A percentile compares a stretch with the other conserved stretches of the same genome.
phyloP scores from a whole-genome alignment of 2,797 vertebrate species.

The Sebastiscus tertius region DNA sequence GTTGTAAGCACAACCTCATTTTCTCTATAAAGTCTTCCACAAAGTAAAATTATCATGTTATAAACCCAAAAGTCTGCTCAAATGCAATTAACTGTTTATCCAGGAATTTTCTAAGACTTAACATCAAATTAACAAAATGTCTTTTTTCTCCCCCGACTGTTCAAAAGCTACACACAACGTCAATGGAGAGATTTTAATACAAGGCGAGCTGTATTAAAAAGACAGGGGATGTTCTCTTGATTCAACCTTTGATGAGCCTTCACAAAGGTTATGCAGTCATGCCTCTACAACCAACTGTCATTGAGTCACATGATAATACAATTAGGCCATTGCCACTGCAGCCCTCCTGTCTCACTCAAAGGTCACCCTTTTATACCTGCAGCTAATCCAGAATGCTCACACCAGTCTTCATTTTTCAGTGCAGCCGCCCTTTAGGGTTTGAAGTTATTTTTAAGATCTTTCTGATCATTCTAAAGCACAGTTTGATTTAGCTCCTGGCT shows the following conservation, averaged over 20 bases:
- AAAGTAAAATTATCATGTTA: not conserved
- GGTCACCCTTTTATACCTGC: constrained; percentile 33
- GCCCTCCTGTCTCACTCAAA: constrained; percentile 31
- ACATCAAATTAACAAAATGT: constrained; percentile 3
- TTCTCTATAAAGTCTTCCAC: not conserved
- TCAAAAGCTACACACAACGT: constrained; percentile 10
- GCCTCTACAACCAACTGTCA: constrained; percentile 47
- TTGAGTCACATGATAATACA: constrained; percentile 38
- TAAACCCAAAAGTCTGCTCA: not conserved
- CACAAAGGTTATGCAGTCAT: constrained; percentile 51
- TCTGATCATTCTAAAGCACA: constrained; percentile 31
- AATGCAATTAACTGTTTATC: constrained; percentile 4
- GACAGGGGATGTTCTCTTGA: constrained; percentile 33
- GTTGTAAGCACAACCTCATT: not conserved
- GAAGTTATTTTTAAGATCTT: constrained; percentile 49
- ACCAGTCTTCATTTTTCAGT: constrained; percentile 1
- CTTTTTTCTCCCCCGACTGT: not conserved
- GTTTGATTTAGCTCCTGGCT: constrained; percentile 33
- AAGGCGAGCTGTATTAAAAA: constrained; percentile 4
- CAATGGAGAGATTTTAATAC: constrained; percentile 39
- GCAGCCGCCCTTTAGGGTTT: constrained; percentile 4
- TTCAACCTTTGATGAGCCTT: constrained; percentile 52
- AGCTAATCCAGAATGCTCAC: constrained; percentile 30
- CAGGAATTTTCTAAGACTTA: not conserved
- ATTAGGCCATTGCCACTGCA: constrained; percentile 47